A percentile compares a stretch with the other conserved stretches of the same genome.
phyloP scores from a whole-genome alignment of 2,888 invertebrate species.

The Odontocerum albicorne region DNA sequence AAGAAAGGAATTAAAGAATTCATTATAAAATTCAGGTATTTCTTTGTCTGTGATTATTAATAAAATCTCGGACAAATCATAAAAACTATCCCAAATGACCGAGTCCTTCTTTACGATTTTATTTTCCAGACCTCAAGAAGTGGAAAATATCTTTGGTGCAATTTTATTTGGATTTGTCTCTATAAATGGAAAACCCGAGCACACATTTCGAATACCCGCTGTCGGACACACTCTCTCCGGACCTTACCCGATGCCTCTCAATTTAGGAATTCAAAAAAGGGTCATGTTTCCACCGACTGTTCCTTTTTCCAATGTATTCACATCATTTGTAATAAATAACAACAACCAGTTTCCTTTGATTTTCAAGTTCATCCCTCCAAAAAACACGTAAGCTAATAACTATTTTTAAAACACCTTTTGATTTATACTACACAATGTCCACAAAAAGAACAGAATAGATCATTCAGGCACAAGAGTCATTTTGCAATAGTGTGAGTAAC shows the following conservation, averaged over 20 bases:
- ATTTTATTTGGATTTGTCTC: neutral
- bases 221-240: conserved; percentile 11
- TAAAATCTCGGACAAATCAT: no score
- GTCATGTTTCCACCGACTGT: conserved; percentile 53
- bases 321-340: conserved; percentile 52
- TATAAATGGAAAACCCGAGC: neutral
- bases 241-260: neutral
- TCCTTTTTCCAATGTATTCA: conserved; percentile 48
- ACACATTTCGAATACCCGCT: conserved; percentile 15
- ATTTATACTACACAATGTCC: no score
- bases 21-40: conserved; percentile 13
- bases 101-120: no score
- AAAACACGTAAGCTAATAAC: conserved; percentile 50
- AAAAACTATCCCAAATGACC: no score
- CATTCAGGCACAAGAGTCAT: no score
- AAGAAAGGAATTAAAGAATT: conserved; percentile 6
- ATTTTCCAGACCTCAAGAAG: no score
- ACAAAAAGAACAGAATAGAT: no score
- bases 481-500: no score
- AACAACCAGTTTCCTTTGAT: conserved; percentile 50
- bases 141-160: neutral
- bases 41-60: no score
- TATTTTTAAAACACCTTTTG: no score
- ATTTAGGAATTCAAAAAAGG: conserved; percentile 37
- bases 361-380: conserved; percentile 49